A percentile compares a stretch with the other conserved stretches of the same genome.
Conservation (phyloP, 2,888 invertebrate species). For the Caenorhabditis sp. region DNA sequence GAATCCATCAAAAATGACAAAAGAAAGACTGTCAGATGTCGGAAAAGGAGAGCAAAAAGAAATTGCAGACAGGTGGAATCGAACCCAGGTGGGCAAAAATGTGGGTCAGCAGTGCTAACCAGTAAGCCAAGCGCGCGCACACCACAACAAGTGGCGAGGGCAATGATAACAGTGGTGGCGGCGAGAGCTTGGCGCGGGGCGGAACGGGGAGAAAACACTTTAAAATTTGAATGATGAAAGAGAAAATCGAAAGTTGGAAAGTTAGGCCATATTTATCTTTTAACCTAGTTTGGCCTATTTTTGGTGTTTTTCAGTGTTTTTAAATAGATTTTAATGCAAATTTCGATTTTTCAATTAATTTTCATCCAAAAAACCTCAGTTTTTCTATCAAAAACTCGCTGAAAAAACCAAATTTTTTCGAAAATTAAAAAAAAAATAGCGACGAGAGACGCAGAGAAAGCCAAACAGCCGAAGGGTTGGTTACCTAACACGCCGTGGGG, state of each 20-base stretch:
- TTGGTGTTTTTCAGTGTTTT: background rate
- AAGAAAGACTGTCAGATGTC: background rate
- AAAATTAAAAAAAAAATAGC: conserved; percentile 6
- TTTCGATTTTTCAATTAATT: background rate
- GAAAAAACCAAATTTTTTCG: background rate
- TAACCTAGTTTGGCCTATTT: background rate
- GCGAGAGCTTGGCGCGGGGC: too few species aligned
- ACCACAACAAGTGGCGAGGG: background rate
- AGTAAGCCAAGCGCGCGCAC: background rate
- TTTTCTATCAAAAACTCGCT: background rate
- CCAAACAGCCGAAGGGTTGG: too few species aligned
- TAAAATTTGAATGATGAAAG: conserved; percentile 10
- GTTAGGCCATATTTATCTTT: background rate
- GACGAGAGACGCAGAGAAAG: conserved; percentile 27
- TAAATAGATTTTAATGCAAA: background rate
- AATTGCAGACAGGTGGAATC: background rate
- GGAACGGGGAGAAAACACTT: background rate
- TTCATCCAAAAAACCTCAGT: background rate
- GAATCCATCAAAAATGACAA: conserved; percentile 4
- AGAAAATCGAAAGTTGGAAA: background rate
- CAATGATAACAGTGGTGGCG: background rate
- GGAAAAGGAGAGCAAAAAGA: conserved; percentile 6
- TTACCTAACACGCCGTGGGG: conserved; percentile 6
- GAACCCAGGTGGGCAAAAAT: conserved; percentile 2
- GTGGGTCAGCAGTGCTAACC: background rate